phyloP scores from a whole-genome alignment of 2,888 invertebrate species.

The Hirudinaria manillensis region DNA sequence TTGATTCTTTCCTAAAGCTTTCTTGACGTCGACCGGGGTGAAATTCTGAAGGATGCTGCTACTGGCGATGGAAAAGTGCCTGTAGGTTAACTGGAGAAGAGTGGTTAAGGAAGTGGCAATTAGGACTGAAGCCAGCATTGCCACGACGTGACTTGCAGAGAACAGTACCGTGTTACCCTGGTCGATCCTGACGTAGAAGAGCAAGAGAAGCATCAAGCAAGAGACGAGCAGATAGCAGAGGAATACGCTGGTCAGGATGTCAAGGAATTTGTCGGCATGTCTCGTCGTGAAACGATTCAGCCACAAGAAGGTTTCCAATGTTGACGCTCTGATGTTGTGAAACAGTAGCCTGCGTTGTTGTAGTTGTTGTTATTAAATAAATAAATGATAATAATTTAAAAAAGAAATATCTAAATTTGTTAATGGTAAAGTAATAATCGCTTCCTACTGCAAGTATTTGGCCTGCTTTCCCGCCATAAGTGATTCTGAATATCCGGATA shows the following conservation, averaged over 20 bases:
- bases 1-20: no score
- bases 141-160: constrained; percentile 22
- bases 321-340: constrained; percentile 2
- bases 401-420: no score
- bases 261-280: constrained; percentile 19
- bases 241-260: constrained; percentile 6
- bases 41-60: not conserved
- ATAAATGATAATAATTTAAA: no score
- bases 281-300: constrained; percentile 15
- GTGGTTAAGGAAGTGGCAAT: constrained; percentile 1
- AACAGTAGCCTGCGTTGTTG: not conserved
- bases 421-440: no score
- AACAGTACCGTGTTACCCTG: constrained; percentile 16
- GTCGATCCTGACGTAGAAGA: constrained; percentile 23
- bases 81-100: constrained; percentile 1
- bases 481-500: not conserved
- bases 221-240: constrained; percentile 20
- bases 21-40: no score
- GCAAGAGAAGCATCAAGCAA: constrained; percentile 19
- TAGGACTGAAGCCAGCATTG: constrained; percentile 15
- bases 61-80: not conserved
- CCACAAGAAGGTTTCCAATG: constrained; percentile 14
- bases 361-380: not conserved
- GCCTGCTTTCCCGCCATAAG: constrained; percentile 4
- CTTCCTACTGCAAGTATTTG: not conserved